Evolutionary conservation across 2,113 vertebrate genomes (phyloP), one percentile per base, ranked within the genome.

Genomic region (Toxotes jaculatrix): DNA sequence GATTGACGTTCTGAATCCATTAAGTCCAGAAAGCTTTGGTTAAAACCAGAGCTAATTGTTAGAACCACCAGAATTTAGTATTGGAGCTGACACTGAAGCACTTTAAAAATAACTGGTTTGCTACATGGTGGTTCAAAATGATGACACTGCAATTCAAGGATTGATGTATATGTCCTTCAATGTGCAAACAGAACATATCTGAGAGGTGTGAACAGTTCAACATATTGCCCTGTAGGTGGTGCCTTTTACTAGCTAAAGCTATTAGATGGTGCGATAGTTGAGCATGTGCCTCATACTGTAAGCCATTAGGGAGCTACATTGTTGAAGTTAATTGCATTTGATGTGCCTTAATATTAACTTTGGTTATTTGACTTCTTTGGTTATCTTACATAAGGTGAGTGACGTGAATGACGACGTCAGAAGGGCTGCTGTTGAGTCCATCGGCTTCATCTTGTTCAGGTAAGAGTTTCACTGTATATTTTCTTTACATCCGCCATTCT

Each of bases 401-500:
- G 98, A 99, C 43, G 98, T 99, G 79, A 99, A 99, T 8, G 98
- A 99, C 62, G 98, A 99, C 0, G 98, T 99, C 77, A 96, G 98
- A 55, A 95, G 98, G 64, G 98, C 98, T 73, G 98, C 98, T 21
- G 98, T 99, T 0, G 98, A 99, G 89, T 99, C 98, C 7, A 98
- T 99, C 77, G 98, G 98, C 47, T 99, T 99, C 93, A 99, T 99
- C 91, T 93, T 99, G 69, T 99, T 99, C 96, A 98, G 98, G 98
- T 99, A 97, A 83, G 91, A 66, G 60, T 31, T 49, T 57, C 69
- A 3, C 51, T 67, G 49, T 32, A 60, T 51, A 57, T 2, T 45
- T 74, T 10, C 4, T 56, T 12, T 67, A 17, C 9, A 45, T 45
- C 64, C 43, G 74, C 47, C 40, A 84, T 55, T 71, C 53, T 77